These are phyloP conservation scores for Empis livida DNA, from an alignment of 2,888 invertebrate species.

Conservation along the genomic window DNA sequence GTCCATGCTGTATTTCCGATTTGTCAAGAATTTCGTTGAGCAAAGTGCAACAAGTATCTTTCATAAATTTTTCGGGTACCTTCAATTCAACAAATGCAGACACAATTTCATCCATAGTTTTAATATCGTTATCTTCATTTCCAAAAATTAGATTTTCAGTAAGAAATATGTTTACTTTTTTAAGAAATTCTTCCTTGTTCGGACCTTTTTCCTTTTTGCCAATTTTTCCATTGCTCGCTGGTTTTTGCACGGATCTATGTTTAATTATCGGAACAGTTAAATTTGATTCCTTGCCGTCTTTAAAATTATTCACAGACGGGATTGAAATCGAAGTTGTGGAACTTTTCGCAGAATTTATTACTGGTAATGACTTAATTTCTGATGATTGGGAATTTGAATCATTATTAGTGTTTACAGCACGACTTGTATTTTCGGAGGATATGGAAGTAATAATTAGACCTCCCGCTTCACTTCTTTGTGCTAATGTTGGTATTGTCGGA, in stretches of 20 bases:
- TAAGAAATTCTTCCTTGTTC: conserved; percentile 61
- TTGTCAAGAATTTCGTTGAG: conserved; percentile 57
- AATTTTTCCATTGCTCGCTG: conserved; percentile 42
- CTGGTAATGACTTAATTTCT: background rate
- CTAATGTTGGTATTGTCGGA: conserved; percentile 6
- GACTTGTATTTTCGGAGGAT: too few species aligned
- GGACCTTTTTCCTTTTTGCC: conserved; percentile 67
- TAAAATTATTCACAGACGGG: too few species aligned
- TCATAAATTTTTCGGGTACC: conserved; percentile 58
- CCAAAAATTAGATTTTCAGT: conserved; percentile 41
- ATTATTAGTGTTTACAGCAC: background rate
- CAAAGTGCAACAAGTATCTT: conserved; percentile 53
- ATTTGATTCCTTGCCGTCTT: background rate
- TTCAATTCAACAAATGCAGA: conserved; percentile 54
- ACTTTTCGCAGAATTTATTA: background rate
- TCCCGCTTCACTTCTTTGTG: background rate
- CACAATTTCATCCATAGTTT: conserved; percentile 42
- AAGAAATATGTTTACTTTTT: conserved; percentile 48
- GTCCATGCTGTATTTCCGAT: conserved; percentile 43
- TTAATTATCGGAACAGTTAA: conserved; percentile 45
- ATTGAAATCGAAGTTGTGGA: background rate
- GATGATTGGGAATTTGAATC: too few species aligned
- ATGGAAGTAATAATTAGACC: too few species aligned
- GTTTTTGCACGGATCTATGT: conserved; percentile 63
- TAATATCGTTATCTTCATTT: conserved; percentile 33